phyloP scores from a whole-genome alignment of 2,888 invertebrate species.

The Mythimna vitellina region DNA sequence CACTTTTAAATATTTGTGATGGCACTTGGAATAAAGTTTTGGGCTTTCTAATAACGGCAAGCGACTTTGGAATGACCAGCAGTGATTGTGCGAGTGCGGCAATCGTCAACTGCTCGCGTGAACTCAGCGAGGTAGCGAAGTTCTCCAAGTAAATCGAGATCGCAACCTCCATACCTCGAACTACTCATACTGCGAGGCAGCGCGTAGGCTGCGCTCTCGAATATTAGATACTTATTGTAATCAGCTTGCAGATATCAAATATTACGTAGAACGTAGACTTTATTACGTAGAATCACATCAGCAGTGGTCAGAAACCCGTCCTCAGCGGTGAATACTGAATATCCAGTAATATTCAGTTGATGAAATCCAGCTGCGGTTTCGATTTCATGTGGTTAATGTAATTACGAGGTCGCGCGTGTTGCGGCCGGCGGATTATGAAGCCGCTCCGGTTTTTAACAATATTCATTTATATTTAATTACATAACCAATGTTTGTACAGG shows the following conservation, averaged over 20 bases:
- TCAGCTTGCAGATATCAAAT: too few species aligned
- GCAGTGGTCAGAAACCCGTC: background rate
- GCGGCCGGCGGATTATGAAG: slow-evolving; percentile 15
- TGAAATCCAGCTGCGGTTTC: slow-evolving; percentile 38
- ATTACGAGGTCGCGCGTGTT: slow-evolving; percentile 37
- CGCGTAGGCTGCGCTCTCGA: too few species aligned
- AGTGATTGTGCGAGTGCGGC: slow-evolving; percentile 96
- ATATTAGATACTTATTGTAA: too few species aligned
- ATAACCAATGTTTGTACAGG: background rate
- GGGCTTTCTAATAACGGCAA: slow-evolving; percentile 93
- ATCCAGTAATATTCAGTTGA: slow-evolving; percentile 15
- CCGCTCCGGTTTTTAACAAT: slow-evolving; percentile 16
- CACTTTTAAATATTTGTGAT: too few species aligned
- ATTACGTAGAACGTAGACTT: too few species aligned
- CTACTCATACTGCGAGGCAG: too few species aligned
- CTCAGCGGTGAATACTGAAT: slow-evolving; percentile 11
- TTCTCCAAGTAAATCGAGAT: too few species aligned
- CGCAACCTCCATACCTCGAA: too few species aligned
- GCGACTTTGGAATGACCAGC: slow-evolving; percentile 99
- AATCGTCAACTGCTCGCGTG: slow-evolving; percentile 98
- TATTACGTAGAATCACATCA: slow-evolving; percentile 4
- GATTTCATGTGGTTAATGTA: slow-evolving; percentile 36
- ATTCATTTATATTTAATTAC: slow-evolving; percentile 3
- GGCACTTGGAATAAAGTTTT: too few species aligned
- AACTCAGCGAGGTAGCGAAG: slow-evolving; percentile 89